Evolutionary conservation across 2,113 vertebrate genomes (phyloP).

Genomic region (Arenaria interpres): DNA sequence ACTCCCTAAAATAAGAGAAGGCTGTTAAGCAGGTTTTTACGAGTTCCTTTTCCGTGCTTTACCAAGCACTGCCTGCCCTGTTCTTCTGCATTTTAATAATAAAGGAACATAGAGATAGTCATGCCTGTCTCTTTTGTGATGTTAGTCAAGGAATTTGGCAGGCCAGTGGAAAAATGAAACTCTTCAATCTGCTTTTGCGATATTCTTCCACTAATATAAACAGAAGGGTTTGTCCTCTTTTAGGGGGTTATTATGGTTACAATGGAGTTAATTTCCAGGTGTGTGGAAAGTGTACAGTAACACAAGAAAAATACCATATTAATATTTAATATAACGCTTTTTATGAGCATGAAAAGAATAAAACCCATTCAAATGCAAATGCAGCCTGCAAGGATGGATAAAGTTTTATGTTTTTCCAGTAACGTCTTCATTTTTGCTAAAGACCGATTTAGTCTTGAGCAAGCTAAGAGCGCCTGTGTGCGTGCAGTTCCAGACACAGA

Average conservation of each 20-base stretch:
- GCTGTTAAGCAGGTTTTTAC: neutral
- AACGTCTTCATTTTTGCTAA: constrained; percentile 13
- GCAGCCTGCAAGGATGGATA: constrained; percentile 1
- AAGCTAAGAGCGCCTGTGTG: neutral
- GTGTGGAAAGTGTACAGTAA: constrained; percentile 50
- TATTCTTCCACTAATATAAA: constrained; percentile 11
- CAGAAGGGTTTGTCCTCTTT: neutral
- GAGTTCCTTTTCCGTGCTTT: rapidly evolving
- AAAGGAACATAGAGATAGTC: neutral
- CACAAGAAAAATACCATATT: constrained; percentile 61
- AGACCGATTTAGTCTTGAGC: neutral
- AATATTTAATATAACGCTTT: constrained; percentile 70
- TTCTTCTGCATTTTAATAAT: neutral
- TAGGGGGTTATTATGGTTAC: neutral
- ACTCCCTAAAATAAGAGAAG: neutral
- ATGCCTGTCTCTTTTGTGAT: neutral
- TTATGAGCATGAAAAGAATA: constrained; percentile 40
- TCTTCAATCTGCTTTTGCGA: neutral
- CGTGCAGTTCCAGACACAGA: neutral
- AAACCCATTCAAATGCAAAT: constrained; percentile 75
- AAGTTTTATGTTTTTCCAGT: constrained; percentile 18
- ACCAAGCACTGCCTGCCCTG: neutral
- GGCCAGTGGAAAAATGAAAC: neutral
- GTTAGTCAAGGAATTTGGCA: constrained; percentile 18
- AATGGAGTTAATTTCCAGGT: constrained; percentile 48